phyloP scores from a whole-genome alignment of 1,140 invertebrate genomes.

The Saccostrea echinata region DNA sequence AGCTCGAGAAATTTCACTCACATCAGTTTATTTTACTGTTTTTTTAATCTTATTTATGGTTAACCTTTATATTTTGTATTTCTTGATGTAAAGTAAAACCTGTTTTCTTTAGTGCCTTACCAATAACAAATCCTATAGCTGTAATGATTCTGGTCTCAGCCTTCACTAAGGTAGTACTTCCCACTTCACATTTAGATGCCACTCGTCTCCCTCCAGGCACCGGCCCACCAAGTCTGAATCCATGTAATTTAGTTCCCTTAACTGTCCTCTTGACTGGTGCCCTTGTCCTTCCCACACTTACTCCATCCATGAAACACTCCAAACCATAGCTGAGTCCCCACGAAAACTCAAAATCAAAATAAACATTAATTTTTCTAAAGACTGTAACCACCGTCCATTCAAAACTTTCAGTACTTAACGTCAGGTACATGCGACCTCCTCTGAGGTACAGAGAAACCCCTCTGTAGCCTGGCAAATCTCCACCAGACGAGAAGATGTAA shows the following conservation, averaged over 20 bases:
- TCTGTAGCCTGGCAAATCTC: constrained; percentile 58
- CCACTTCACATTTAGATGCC: constrained; percentile 50
- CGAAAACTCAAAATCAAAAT: constrained; percentile 57
- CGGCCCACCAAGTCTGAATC: constrained; percentile 56
- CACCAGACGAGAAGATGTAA: constrained; percentile 70
- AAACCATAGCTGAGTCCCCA: constrained; percentile 60
- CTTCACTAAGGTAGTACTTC: constrained; percentile 54
- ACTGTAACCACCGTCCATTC: constrained; percentile 59
- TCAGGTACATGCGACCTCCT: constrained; percentile 54
- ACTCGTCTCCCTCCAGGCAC: constrained; percentile 43
- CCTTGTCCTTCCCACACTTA: constrained; percentile 27
- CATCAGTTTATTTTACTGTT: too few species aligned
- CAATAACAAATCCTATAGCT: constrained; percentile 61
- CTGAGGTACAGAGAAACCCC: constrained; percentile 67
- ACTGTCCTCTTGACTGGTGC: constrained; percentile 45
- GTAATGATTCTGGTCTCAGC: constrained; percentile 60
- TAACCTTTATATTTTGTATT: too few species aligned
- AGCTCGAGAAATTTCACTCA: too few species aligned
- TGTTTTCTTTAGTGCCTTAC: constrained; percentile 44
- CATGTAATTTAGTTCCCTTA: neutral
- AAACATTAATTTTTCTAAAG: constrained; percentile 46
- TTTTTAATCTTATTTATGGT: too few species aligned
- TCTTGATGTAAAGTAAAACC: neutral
- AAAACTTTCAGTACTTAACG: constrained; percentile 57
- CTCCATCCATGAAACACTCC: constrained; percentile 53